A percentile compares a stretch with the other conserved stretches of the same genome.
Conservation (phyloP, 2,797 vertebrate genomes). For the Mus caroli region DNA sequence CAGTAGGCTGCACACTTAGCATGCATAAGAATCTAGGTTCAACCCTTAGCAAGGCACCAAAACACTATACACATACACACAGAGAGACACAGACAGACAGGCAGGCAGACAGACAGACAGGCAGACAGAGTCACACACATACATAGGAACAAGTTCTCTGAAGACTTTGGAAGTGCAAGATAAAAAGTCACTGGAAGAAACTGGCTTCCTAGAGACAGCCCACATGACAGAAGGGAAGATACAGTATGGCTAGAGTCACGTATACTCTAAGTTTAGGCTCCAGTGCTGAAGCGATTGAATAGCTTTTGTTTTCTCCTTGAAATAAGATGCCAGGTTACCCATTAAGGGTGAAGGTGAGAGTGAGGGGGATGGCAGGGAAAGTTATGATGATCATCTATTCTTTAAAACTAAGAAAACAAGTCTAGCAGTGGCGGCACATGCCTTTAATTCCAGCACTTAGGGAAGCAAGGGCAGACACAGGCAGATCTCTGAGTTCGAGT, state of each 20-base stretch:
- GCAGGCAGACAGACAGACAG: background rate
- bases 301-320: constrained; percentile 2
- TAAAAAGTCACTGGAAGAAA: background rate
- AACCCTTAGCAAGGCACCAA: background rate
- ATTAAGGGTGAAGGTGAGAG: background rate
- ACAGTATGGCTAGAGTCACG: background rate
- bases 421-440: background rate
- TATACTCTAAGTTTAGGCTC: background rate
- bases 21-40: background rate
- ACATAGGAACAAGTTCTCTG: background rate
- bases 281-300: background rate
- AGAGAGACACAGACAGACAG: background rate
- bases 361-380: background rate
- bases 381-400: background rate
- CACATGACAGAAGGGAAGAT: background rate
- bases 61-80: background rate
- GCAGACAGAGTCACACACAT: background rate
- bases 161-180: background rate
- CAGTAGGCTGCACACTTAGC: background rate
- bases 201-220: background rate
- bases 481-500: background rate
- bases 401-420: background rate
- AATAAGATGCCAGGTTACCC: background rate
- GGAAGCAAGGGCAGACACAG: background rate
- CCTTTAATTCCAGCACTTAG: background rate